Conservation (phyloP, 2,113 vertebrate species). For the Epinephelus cyanopodus region DNA sequence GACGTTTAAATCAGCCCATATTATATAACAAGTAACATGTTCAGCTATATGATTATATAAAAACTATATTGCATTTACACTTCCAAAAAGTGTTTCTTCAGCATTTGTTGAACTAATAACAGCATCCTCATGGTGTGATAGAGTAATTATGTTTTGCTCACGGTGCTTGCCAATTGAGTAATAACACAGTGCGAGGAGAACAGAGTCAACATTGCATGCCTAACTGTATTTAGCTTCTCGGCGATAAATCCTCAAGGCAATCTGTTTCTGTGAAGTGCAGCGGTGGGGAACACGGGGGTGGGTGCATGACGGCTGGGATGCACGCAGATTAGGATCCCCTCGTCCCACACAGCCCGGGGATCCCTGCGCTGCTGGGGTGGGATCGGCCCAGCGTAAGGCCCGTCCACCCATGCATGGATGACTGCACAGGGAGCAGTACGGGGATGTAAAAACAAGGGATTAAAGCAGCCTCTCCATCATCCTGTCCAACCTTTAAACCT, state of each 20-base stretch:
- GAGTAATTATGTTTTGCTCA: conserved; percentile 56
- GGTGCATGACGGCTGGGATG: conserved; percentile 47
- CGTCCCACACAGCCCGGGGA: conserved; percentile 56
- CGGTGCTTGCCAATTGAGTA: conserved; percentile 56
- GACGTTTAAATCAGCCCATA: conserved; percentile 35
- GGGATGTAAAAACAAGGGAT: conserved; percentile 74
- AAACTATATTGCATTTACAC: conserved; percentile 42
- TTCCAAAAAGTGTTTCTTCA: conserved; percentile 26
- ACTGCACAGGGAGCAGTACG: conserved; percentile 66
- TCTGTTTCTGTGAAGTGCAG: conserved; percentile 63
- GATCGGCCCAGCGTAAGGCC: conserved; percentile 49
- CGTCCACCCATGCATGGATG: conserved; percentile 77
- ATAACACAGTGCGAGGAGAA: conserved; percentile 50
- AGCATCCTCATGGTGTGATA: conserved; percentile 33
- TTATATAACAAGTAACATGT: conserved; percentile 15
- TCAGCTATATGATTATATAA: conserved; percentile 35
- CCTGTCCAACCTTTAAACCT: conserved; percentile 59
- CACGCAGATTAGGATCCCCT: conserved; percentile 63
- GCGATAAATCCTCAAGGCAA: conserved; percentile 59
- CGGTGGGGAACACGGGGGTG: conserved; percentile 54
- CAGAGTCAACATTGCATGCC: conserved; percentile 70
- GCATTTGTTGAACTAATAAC: conserved; percentile 36
- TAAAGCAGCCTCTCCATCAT: conserved; percentile 69
- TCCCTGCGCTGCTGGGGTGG: conserved; percentile 62
- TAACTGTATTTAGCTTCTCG: conserved; percentile 61